Evolutionary conservation across 1,140 invertebrate genomes (phyloP).

Genomic region (Sycophila sp.): DNA sequence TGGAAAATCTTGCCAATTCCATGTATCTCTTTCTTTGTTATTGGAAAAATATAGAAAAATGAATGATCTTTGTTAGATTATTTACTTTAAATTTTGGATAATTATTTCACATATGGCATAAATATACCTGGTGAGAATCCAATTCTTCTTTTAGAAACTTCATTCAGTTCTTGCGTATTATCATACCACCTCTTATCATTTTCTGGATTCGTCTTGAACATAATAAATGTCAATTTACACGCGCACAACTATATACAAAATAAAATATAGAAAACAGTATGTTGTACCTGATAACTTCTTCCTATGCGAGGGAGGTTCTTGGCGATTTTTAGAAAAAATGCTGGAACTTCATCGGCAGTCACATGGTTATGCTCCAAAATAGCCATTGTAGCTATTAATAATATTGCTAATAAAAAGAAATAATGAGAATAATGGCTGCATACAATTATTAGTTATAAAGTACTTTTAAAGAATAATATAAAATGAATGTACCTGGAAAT

Average conservation of each 20-base stretch:
- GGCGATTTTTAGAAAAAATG: constrained; percentile 65
- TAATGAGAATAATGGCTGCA: neutral
- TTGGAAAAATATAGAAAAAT: too few species aligned
- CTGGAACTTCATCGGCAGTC: constrained; percentile 50
- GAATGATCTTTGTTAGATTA: too few species aligned
- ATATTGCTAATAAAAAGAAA: constrained; percentile 21
- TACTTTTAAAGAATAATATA: neutral
- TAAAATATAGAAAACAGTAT: neutral
- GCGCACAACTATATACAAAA: too few species aligned
- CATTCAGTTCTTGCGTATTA: constrained; percentile 17
- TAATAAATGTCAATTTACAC: neutral
- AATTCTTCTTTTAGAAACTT: constrained; percentile 46
- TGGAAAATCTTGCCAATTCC: constrained; percentile 55
- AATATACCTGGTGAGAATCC: constrained; percentile 37
- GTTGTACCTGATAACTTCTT: constrained; percentile 46
- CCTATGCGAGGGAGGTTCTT: constrained; percentile 62
- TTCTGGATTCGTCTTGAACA: neutral
- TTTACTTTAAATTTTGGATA: too few species aligned
- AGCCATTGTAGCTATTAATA: constrained; percentile 1
- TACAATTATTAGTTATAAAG: neutral
- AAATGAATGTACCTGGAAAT: neutral
- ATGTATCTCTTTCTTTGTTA: constrained; percentile 34
- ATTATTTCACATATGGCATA: too few species aligned
- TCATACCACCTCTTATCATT: constrained; percentile 5
- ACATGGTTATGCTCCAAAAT: constrained; percentile 15